Conservation (phyloP, 2,888 invertebrate species). For the Capitulum mitella region DNA sequence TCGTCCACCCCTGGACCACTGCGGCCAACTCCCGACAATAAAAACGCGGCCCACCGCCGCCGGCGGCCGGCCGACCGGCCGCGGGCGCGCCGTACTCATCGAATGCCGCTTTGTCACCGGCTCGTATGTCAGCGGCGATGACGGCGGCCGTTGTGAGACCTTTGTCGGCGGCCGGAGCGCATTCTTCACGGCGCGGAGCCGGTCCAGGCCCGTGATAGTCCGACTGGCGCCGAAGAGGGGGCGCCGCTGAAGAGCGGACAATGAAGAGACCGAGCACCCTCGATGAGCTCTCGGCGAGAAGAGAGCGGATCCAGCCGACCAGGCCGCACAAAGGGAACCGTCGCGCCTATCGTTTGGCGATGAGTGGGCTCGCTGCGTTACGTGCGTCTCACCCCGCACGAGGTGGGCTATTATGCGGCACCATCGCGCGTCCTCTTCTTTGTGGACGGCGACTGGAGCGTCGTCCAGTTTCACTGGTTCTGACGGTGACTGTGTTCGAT, state of each 20-base stretch:
- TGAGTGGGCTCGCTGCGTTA: too few relatives aligned
- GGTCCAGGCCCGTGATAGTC: background rate
- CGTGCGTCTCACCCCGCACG: too few relatives aligned
- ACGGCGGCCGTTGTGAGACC: background rate
- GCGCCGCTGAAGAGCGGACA: background rate
- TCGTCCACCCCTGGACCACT: too few relatives aligned
- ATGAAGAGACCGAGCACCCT: background rate
- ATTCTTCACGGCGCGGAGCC: background rate
- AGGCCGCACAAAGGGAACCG: too few relatives aligned
- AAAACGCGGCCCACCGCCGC: background rate
- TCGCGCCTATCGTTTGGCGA: too few relatives aligned
- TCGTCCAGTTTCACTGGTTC: too few relatives aligned
- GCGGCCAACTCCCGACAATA: background rate
- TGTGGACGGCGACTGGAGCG: too few relatives aligned
- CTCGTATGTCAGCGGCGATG: background rate
- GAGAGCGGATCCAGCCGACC: background rate
- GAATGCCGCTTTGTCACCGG: background rate
- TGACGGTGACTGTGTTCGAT: too few relatives aligned
- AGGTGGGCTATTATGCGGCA: too few relatives aligned
- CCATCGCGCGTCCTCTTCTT: too few relatives aligned
- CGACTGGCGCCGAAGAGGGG: background rate
- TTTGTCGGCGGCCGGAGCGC: background rate
- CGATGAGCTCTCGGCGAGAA: background rate
- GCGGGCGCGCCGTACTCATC: background rate
- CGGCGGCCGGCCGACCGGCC: background rate